Conservation (phyloP, 1,140 invertebrate genomes). For the Papilio glaucus region DNA sequence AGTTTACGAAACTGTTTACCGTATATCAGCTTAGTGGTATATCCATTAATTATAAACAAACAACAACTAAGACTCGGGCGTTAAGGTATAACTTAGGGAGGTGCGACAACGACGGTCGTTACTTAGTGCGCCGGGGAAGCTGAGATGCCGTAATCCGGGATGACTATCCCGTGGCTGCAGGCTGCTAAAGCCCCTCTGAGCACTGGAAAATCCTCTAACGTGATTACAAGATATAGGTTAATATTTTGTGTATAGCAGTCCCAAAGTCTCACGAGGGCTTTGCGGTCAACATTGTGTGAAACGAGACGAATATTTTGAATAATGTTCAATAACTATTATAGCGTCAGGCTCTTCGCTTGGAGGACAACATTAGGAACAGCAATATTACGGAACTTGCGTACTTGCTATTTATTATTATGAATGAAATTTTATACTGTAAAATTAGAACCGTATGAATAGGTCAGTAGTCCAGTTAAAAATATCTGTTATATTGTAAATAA, state of each 20-base stretch:
- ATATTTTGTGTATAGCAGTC: constrained; percentile 10
- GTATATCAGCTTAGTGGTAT: not conserved
- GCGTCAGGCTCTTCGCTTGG: too few species aligned
- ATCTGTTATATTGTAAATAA: not conserved
- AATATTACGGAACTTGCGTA: too few species aligned
- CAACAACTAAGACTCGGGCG: constrained; percentile 27
- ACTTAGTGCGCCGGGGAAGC: constrained; percentile 20
- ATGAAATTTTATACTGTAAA: too few species aligned
- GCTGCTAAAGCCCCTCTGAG: constrained; percentile 29
- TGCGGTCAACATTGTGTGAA: not conserved
- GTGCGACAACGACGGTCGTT: constrained; percentile 26
- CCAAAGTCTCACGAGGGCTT: constrained; percentile 26
- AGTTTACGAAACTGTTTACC: constrained; percentile 5
- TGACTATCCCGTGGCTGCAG: constrained; percentile 26
- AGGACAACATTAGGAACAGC: too few species aligned
- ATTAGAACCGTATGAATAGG: not conserved
- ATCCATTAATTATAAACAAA: constrained; percentile 35
- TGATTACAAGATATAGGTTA: constrained; percentile 30
- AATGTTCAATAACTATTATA: too few species aligned
- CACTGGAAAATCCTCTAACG: constrained; percentile 30
- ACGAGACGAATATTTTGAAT: not conserved
- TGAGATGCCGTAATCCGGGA: constrained; percentile 29
- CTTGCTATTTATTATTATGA: too few species aligned
- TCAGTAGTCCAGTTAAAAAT: not conserved
- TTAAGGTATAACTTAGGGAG: constrained; percentile 25